These are phyloP conservation scores for Peromyscus nudipes DNA, from an alignment of 2,797 vertebrate species.

Conservation along the genomic window DNA sequence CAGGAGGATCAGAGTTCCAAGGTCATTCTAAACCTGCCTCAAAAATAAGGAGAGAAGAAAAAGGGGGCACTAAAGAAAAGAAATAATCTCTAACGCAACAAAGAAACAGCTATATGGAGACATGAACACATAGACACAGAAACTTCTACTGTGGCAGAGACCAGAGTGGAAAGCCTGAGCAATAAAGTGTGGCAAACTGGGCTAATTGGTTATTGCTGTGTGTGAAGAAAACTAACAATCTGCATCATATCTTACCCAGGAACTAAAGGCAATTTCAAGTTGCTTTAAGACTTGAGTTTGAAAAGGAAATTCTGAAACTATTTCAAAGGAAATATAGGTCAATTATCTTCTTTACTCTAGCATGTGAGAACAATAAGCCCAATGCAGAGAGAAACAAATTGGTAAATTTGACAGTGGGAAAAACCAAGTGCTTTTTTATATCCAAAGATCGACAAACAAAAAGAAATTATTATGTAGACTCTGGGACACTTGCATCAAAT, in stretches of 20 bases:
- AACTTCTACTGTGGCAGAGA: neutral
- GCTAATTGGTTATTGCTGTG: neutral
- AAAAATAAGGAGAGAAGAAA: neutral
- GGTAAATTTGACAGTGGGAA: neutral
- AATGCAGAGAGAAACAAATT: neutral
- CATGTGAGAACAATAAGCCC: neutral
- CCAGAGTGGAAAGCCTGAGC: neutral
- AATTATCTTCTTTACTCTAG: neutral
- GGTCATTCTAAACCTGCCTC: neutral
- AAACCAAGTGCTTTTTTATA: neutral
- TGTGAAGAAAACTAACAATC: neutral
- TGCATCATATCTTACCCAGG: neutral
- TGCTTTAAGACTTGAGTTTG: neutral
- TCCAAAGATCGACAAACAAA: neutral
- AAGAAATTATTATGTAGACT: neutral
- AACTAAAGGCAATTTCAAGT: neutral
- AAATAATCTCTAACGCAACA: neutral
- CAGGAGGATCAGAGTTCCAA: neutral
- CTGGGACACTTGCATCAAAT: neutral
- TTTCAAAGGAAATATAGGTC: neutral
- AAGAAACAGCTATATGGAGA: neutral
- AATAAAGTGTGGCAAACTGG: neutral
- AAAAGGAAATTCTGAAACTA: constrained; percentile 44
- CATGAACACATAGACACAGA: neutral
- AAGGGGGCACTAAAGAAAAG: neutral